Evolutionary conservation across 2,113 vertebrate species (phyloP).

Genomic region (Saguinus midas): DNA sequence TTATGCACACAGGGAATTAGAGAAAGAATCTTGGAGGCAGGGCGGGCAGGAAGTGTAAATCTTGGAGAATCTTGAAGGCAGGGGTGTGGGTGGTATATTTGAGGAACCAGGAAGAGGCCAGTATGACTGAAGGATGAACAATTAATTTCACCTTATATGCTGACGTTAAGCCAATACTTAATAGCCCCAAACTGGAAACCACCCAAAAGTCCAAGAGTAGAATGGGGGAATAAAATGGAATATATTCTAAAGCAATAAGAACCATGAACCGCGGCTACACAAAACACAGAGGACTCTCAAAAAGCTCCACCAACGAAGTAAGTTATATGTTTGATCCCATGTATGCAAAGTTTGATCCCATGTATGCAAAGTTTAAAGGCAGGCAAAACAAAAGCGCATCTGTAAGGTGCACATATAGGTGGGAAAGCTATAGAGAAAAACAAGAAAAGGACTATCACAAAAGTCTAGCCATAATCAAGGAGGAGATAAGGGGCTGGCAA

Average conservation of each 20-base stretch:
- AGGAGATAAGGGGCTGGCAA: fast-evolving
- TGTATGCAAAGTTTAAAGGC: neutral
- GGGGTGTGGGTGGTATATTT: neutral
- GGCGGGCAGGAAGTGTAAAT: neutral
- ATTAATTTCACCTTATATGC: neutral
- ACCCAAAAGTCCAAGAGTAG: neutral
- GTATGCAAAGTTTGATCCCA: neutral
- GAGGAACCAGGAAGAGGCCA: neutral
- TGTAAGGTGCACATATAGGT: neutral
- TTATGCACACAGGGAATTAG: neutral
- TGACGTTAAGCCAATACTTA: neutral
- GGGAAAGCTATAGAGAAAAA: neutral
- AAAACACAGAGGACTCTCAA: neutral
- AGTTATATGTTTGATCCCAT: neutral
- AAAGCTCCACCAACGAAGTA: neutral
- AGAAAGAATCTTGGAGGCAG: neutral
- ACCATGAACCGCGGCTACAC: neutral
- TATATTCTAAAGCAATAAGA: neutral
- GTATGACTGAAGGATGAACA: neutral
- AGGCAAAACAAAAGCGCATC: neutral
- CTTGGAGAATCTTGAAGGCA: neutral
- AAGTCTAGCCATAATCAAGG: neutral
- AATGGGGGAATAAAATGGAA: neutral
- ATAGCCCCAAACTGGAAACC: neutral
- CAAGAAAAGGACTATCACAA: neutral